phyloP scores from a whole-genome alignment of 2,797 vertebrate genomes.

The Sebastes trivittatus region DNA sequence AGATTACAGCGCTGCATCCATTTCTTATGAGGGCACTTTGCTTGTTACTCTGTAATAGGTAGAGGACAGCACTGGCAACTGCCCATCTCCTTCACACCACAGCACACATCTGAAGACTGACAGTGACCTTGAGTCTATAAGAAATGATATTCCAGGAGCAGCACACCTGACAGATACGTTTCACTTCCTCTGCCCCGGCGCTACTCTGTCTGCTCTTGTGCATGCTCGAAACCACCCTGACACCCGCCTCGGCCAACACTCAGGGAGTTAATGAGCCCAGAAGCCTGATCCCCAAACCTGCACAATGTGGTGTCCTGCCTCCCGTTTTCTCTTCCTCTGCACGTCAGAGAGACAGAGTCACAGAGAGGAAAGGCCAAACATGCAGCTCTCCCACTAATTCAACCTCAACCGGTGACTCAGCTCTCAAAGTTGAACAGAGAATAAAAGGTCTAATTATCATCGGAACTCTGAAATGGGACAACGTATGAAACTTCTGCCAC shows the following conservation, averaged over 20 bases:
- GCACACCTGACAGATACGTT: slow-evolving; percentile 66
- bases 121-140: slow-evolving; percentile 66
- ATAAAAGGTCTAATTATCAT: slow-evolving; percentile 69
- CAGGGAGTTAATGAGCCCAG: slow-evolving; percentile 71
- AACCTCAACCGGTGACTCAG: slow-evolving; percentile 64
- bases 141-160: slow-evolving; percentile 61
- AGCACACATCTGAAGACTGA: slow-evolving; percentile 38
- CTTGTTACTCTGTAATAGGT: slow-evolving; percentile 27
- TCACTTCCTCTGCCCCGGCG: slow-evolving; percentile 55
- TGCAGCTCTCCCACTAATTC: slow-evolving; percentile 57
- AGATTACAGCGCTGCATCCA: neutral
- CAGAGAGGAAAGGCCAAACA: slow-evolving; percentile 75
- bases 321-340: slow-evolving; percentile 31
- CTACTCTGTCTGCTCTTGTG: slow-evolving; percentile 40
- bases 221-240: slow-evolving; percentile 39
- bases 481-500: slow-evolving; percentile 27
- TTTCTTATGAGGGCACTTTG: slow-evolving; percentile 2
- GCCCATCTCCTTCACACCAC: slow-evolving; percentile 43
- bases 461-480: slow-evolving; percentile 47
- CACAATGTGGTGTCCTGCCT: slow-evolving; percentile 41
- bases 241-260: slow-evolving; percentile 58
- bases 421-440: slow-evolving; percentile 54
- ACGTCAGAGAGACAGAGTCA: slow-evolving; percentile 54
- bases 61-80: slow-evolving; percentile 38
- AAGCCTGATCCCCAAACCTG: slow-evolving; percentile 58